phyloP scores from a whole-genome alignment of 2,888 invertebrate species.

The Zaprionus bogoriensis region DNA sequence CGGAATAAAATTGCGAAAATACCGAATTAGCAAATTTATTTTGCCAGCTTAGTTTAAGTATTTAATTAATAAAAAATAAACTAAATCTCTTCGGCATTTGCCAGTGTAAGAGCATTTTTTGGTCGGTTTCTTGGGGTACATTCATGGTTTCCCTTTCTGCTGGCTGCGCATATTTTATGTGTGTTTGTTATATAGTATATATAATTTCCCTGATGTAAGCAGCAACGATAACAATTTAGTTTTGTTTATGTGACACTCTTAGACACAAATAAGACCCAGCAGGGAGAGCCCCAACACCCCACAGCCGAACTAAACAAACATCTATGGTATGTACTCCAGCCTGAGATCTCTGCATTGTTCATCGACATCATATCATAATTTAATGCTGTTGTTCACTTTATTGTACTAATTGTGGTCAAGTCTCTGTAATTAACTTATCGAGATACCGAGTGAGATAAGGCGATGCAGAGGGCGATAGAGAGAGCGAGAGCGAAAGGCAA shows the following conservation, averaged over 20 bases:
- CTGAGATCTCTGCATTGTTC: slow-evolving; percentile 8
- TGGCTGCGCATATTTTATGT: slow-evolving; percentile 13
- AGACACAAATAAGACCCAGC: slow-evolving; percentile 32
- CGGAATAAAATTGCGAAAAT: neutral
- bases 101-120: too few relatives aligned
- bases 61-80: neutral
- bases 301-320: neutral
- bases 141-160: neutral
- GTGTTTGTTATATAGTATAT: slow-evolving; percentile 27
- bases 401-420: slow-evolving; percentile 37
- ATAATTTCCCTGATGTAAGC: slow-evolving; percentile 40
- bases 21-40: too few relatives aligned
- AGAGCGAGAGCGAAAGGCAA: too few relatives aligned
- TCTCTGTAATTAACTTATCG: slow-evolving; percentile 47
- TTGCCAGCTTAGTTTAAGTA: neutral
- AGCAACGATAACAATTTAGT: slow-evolving; percentile 33
- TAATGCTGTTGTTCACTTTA: slow-evolving; percentile 37
- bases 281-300: neutral
- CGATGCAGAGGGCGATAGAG: too few relatives aligned
- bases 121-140: too few relatives aligned
- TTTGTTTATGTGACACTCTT: slow-evolving; percentile 42
- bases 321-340: neutral
- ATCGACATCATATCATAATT: slow-evolving; percentile 22
- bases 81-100: too few relatives aligned
- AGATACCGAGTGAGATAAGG: neutral